Conservation (phyloP, 1,140 invertebrate species). For the Penaeus indicus region DNA sequence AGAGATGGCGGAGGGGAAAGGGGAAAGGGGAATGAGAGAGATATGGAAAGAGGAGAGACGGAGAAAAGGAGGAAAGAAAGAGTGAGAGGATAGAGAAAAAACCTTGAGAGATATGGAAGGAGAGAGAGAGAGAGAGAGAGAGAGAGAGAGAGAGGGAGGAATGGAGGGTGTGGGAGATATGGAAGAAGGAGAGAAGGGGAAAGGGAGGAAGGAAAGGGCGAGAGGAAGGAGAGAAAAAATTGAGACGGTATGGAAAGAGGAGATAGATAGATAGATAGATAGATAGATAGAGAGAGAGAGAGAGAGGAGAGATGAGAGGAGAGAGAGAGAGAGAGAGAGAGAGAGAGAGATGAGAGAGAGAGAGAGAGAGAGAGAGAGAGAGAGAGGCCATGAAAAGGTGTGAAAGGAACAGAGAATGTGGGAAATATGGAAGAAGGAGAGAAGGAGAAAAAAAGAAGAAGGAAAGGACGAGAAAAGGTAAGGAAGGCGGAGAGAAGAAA, state of each 20-base stretch:
- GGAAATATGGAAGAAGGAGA: background rate
- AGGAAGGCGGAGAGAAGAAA: background rate
- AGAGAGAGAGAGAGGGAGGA: too few relatives aligned
- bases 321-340: background rate
- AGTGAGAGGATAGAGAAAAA: too few relatives aligned
- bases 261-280: background rate
- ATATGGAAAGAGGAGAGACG: too few relatives aligned
- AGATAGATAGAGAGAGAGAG: background rate
- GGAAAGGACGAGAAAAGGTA: background rate
- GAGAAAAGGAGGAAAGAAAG: too few relatives aligned
- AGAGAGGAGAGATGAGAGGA: background rate
- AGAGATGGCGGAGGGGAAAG: too few relatives aligned
- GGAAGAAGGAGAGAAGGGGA: conserved; percentile 1
- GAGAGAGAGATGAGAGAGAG: background rate
- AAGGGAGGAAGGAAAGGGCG: background rate
- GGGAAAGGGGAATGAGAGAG: too few relatives aligned
- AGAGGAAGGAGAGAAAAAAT: background rate
- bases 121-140: too few relatives aligned
- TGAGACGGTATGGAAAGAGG: background rate
- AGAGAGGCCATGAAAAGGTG: background rate
- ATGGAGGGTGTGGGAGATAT: background rate
- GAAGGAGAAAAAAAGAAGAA: background rate
- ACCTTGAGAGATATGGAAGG: too few relatives aligned
- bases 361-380: background rate
- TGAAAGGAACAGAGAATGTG: background rate